A percentile compares a stretch with the other conserved stretches of the same genome.
Evolutionary conservation across 2,797 vertebrate species (phyloP).

Genomic region (Hoplostethus mediterraneus): DNA sequence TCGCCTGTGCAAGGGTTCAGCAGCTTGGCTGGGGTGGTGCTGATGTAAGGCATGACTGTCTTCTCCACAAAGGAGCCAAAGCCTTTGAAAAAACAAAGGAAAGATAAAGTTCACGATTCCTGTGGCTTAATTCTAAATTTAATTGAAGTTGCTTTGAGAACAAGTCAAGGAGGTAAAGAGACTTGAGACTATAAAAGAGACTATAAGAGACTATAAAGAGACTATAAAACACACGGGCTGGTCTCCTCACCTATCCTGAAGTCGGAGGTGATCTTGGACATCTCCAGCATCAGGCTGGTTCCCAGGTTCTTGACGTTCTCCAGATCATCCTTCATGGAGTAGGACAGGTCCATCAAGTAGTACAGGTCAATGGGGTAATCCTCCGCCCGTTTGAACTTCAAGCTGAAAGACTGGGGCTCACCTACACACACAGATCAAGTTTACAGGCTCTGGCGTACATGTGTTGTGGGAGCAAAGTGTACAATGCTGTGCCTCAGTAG

Average conservation of each 20-base stretch:
- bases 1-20: slow-evolving; percentile 95
- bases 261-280: slow-evolving; percentile 95
- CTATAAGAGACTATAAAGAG: no score
- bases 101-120: no score
- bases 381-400: slow-evolving; percentile 96
- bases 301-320: slow-evolving; percentile 98
- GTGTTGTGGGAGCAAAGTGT: not conserved
- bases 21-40: slow-evolving; percentile 96
- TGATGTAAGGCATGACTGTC: slow-evolving; percentile 99
- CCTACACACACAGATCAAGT: slow-evolving; percentile 76
- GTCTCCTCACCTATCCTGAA: slow-evolving; percentile 92
- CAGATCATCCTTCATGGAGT: slow-evolving; percentile 98
- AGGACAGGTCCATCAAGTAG: slow-evolving; percentile 99
- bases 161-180: no score
- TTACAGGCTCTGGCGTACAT: not conserved
- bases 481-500: not conserved
- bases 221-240: no score
- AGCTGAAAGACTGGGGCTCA: slow-evolving; percentile 90
- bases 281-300: slow-evolving; percentile 92
- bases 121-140: no score
- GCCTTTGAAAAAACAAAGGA: slow-evolving; percentile 76
- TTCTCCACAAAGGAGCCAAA: slow-evolving; percentile 99
- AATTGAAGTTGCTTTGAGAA: no score
- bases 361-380: slow-evolving; percentile 99
- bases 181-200: no score